Evolutionary conservation across 2,888 invertebrate genomes (phyloP).

Genomic region (Eudasyphora cyanicolor): DNA sequence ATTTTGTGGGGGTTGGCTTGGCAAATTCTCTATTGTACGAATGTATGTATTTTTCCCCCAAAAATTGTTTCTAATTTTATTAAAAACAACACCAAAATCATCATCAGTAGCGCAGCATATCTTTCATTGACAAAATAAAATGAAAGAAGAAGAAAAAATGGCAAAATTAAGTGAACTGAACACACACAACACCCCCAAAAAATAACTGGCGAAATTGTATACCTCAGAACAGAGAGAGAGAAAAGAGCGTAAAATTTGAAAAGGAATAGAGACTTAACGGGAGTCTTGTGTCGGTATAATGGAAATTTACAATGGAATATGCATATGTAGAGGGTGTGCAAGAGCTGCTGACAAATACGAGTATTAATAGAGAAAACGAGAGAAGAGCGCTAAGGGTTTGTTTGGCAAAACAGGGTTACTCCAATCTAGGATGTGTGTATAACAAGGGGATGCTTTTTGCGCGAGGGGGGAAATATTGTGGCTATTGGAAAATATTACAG

Average conservation of each 20-base stretch:
- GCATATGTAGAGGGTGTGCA: not conserved
- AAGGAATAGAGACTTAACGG: conserved; percentile 14
- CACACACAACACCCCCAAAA: not conserved
- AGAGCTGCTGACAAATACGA: not conserved
- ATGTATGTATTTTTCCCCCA: conserved; percentile 42
- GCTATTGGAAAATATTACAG: not conserved
- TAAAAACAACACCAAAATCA: not conserved
- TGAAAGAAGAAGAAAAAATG: not conserved
- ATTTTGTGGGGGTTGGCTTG: not conserved
- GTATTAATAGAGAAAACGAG: not conserved
- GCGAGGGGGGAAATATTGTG: no score
- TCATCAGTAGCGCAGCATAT: not conserved
- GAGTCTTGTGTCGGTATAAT: conserved; percentile 12
- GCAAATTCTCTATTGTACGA: not conserved
- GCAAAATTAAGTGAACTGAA: conserved; percentile 8
- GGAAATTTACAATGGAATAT: conserved; percentile 30
- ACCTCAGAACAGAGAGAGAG: no score
- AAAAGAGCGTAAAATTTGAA: not conserved
- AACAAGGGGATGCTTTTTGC: conserved; percentile 44
- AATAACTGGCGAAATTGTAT: conserved; percentile 1
- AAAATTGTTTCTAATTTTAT: conserved; percentile 18
- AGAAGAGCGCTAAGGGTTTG: not conserved
- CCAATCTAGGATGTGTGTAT: conserved; percentile 54
- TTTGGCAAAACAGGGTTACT: not conserved
- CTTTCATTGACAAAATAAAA: conserved; percentile 58